Evolutionary conservation across 2,888 invertebrate genomes (phyloP).

Genomic region (Harmothoe impar): DNA sequence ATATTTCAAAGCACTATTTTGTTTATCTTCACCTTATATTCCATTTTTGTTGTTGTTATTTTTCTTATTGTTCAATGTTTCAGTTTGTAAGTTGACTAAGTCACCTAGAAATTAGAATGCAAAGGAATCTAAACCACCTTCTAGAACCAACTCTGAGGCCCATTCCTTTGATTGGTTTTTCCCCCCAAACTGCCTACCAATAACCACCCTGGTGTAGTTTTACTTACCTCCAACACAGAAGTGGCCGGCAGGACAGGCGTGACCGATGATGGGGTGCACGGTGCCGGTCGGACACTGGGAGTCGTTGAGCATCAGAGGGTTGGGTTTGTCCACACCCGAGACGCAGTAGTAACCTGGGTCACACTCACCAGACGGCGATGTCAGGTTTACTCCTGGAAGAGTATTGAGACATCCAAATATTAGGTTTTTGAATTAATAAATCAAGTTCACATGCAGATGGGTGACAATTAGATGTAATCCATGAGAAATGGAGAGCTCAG

Average conservation of each 20-base stretch:
- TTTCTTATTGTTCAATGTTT: no score
- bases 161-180: neutral
- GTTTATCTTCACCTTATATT: no score
- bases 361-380: constrained; percentile 76
- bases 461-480: neutral
- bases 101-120: no score
- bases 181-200: no score
- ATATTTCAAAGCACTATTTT: no score
- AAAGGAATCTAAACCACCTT: no score
- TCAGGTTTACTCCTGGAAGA: constrained; percentile 68
- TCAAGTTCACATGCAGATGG: neutral
- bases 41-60: no score
- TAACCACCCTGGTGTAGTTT: no score
- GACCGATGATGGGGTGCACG: constrained; percentile 80
- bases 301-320: constrained; percentile 79
- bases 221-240: constrained; percentile 77
- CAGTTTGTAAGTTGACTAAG: no score
- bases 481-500: neutral
- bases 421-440: neutral
- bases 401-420: constrained; percentile 26
- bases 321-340: constrained; percentile 76
- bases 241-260: constrained; percentile 79
- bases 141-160: no score
- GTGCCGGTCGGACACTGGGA: constrained; percentile 79
- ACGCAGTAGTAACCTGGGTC: constrained; percentile 79